These are phyloP conservation scores for Catajapyx aquilonaris DNA, from an alignment of 1,140 invertebrate species.

Conservation along the genomic window DNA sequence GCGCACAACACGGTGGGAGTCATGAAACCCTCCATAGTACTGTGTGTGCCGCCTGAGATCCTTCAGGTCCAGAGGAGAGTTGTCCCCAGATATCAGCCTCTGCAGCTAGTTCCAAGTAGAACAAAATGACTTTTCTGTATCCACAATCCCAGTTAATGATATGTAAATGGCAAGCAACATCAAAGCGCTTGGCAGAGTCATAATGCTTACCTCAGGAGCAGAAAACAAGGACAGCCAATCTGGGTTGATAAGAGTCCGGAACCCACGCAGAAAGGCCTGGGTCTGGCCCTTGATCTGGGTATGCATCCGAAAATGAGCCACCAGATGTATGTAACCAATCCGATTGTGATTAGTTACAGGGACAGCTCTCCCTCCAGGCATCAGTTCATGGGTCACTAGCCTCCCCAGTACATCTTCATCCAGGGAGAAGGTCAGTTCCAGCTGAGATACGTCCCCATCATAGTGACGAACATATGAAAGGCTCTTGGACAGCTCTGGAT, in stretches of 20 bases:
- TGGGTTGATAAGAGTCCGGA: conserved; percentile 80
- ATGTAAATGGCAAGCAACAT: no score
- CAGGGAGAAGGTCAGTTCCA: conserved; percentile 90
- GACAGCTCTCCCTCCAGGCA: conserved; percentile 80
- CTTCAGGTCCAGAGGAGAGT: conserved; percentile 67
- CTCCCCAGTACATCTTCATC: conserved; percentile 90
- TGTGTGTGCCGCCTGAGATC: conserved; percentile 85
- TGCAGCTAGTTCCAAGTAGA: no score
- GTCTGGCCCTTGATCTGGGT: conserved; percentile 93
- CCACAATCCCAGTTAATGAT: no score
- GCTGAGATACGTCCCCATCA: conserved; percentile 75
- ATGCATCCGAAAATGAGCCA: conserved; percentile 97
- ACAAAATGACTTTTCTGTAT: no score
- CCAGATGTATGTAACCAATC: conserved; percentile 92
- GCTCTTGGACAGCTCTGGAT: conserved; percentile 87
- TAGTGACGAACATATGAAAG: conserved; percentile 94
- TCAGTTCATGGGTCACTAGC: conserved; percentile 70
- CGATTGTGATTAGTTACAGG: conserved; percentile 93
- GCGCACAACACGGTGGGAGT: conserved; percentile 87
- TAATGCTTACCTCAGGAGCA: conserved; percentile 65
- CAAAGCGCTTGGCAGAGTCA: no score
- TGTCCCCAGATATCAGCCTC: conserved; percentile 76
- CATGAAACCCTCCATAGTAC: conserved; percentile 98
- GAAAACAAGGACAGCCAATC: conserved; percentile 94
- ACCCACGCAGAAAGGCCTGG: conserved; percentile 85